phyloP scores from a whole-genome alignment of 37 sponge, comb jelly and placozoan genomes.

The Cladorhizidae sp. region DNA sequence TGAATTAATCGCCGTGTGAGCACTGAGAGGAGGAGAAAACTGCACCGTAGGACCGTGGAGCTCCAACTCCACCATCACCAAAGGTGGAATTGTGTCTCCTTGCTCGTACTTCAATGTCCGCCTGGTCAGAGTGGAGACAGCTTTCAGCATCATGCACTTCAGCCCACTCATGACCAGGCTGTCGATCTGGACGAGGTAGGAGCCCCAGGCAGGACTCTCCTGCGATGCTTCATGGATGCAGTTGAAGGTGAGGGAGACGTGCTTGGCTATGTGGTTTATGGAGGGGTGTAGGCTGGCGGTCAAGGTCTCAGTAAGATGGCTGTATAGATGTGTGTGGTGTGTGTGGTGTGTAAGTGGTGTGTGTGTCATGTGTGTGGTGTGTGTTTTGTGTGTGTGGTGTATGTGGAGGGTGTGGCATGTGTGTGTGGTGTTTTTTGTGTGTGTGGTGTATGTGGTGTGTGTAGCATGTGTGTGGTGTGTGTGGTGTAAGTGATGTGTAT shows the following conservation, averaged over 20 bases:
- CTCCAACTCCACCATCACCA: conserved; percentile 69
- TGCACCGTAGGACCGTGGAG: conserved; percentile 45
- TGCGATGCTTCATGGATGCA: conserved; percentile 54
- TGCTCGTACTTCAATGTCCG: conserved; percentile 68
- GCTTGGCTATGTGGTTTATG: conserved; percentile 1
- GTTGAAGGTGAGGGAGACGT: conserved; percentile 14
- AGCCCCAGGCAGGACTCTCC: conserved; percentile 76
- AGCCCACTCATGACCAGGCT: conserved; percentile 50
- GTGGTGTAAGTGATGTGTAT: too few relatives aligned
- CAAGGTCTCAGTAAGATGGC: conserved; percentile 24
- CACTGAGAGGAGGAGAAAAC: conserved; percentile 66
- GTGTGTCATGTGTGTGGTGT: too few relatives aligned
- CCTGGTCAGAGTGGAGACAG: conserved; percentile 44
- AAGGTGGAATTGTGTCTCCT: conserved; percentile 62
- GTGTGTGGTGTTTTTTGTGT: too few relatives aligned
- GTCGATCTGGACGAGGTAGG: conserved; percentile 61
- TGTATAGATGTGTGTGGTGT: background rate
- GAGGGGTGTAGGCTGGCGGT: conserved; percentile 16
- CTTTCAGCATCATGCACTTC: conserved; percentile 49
- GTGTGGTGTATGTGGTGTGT: too few relatives aligned
- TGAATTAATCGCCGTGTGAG: conserved; percentile 31
- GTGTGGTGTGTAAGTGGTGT: too few relatives aligned
- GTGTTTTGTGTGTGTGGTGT: too few relatives aligned
- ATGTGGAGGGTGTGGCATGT: too few relatives aligned
- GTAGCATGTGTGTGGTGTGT: too few relatives aligned